Evolutionary conservation across 2,888 invertebrate genomes (phyloP), one percentile per base, ranked within the genome.

Genomic region (Schizotus pectinicornis): DNA sequence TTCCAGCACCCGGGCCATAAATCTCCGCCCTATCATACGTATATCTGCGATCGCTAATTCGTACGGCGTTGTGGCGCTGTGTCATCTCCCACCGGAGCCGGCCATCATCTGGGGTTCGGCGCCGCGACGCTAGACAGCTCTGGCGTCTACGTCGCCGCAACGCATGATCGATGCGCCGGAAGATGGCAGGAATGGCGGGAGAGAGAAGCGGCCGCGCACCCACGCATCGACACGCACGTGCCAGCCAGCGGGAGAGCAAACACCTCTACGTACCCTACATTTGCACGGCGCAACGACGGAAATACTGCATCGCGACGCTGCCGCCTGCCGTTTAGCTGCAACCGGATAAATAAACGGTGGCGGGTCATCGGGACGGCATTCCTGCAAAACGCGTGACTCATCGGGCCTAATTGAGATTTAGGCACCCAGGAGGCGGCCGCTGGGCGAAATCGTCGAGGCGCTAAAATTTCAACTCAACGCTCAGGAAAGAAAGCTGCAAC

Each of bases 241-340:
- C 63, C 67, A 59, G 34, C 8, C 51, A 43, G 13, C 42, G 45
- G 61, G 64, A 22, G 22, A 67, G 67, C 67, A 64, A 65, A 57
- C 62, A 68, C 68, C 68, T 67, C 66, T 61, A 57, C 42, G 60
- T 67, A 67, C 60, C 66, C 67, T 64, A 67, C 65, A 69, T 72
- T 68, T 67, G 68, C 65, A 68, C 57, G 56, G 68, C 67, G 70
- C 68, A 71, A 66, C 69, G 64, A 70, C 71, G 71, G 71, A 72
- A 71, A 68, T 64, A 68, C 61, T 38, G 14, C 49, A 9, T 11
- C 31, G 41, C 32, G 37, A 53, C 31, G 39, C 39, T 34, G 22
- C 33, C 13, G 41, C 33, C 34, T 41, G 41, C 41, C 14, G 7
- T 39, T 36, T 42, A 42, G 43, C 43, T 42, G 36, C 51, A 51